Base-by-base conservation (phyloP, 2,888 invertebrate genomes). In the Drosophila quinaria region DNA sequence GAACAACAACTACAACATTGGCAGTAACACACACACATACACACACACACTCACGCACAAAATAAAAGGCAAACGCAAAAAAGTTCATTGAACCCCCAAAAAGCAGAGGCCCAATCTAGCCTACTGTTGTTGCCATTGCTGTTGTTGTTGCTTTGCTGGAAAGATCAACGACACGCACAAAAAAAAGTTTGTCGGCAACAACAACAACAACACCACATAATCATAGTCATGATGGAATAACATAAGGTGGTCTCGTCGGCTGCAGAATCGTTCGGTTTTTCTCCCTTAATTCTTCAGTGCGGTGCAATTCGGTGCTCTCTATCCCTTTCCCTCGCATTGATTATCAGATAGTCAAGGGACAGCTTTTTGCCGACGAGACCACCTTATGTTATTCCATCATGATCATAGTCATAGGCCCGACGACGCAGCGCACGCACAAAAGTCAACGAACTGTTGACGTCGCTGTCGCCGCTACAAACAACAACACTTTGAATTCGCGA, bases 161-260 rank as follows among this genome's bases (percentile, higher is more conserved):
- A 74, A 86, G 89, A 89, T 89, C 89, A 87, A 87, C 88, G 89
- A 89, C 89, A 89, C 87, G 86, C 88, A 88, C 82, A 67, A 73
- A 64, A 73, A 80, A 69, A 59, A 80, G 67, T 52, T 55, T 41
- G 46, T 52, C 37, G 33, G 35, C 60, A 70, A 62, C 62, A 68
- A 58, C 41, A 63, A 50, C 39, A 61, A 29, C 39, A 64, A 61
- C 49, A 29, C 35, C 62, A 61, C 49, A 69, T 47, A 65, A 55
- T 54, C 62, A 59, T 42, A 66, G 50, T 41, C 72, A 77, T 74
- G n/a, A n/a, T n/a, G n/a, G n/a, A n/a, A n/a, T n/a, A n/a, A n/a
- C n/a, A n/a, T n/a, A n/a, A n/a, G n/a, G n/a, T n/a, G n/a, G n/a
- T n/a, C n/a, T n/a, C n/a, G n/a, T n/a, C n/a, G n/a, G n/a, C n/a